Conservation (phyloP, 2,888 invertebrate species). For the Heliconius hortense region DNA sequence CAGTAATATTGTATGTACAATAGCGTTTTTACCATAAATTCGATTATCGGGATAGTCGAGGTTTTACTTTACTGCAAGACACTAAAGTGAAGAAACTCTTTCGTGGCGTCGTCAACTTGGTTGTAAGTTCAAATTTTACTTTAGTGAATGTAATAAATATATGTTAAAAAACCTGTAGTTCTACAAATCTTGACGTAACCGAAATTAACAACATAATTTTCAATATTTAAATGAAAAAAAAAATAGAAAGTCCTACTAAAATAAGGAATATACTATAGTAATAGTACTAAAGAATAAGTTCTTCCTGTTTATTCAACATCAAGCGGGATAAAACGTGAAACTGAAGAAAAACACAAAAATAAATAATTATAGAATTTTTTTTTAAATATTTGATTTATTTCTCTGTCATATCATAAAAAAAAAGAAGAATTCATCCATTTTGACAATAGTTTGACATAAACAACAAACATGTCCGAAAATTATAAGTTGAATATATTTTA, state of each 20-base stretch:
- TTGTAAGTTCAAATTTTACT: background rate
- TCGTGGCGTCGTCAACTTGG: background rate
- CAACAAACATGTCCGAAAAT: background rate
- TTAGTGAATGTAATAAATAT: background rate
- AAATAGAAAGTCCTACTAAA: too few species aligned
- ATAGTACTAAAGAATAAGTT: background rate
- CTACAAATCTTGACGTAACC: background rate
- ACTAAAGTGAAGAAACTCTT: background rate
- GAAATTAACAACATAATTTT: too few species aligned
- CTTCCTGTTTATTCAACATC: background rate
- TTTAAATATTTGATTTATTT: background rate
- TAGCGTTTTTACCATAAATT: too few species aligned
- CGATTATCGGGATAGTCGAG: too few species aligned
- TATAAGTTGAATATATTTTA: background rate
- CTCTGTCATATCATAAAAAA: background rate
- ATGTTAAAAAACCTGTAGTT: too few species aligned
- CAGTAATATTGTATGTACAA: too few species aligned
- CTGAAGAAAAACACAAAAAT: background rate
- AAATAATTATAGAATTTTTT: background rate
- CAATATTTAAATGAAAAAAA: too few species aligned
- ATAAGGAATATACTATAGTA: too few species aligned
- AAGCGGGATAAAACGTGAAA: background rate
- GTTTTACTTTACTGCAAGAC: too few species aligned
- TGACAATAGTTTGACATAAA: conserved; percentile 2
- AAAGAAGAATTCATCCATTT: background rate